phyloP scores from a whole-genome alignment of 2,888 invertebrate genomes.

The Thymelicus acteon region DNA sequence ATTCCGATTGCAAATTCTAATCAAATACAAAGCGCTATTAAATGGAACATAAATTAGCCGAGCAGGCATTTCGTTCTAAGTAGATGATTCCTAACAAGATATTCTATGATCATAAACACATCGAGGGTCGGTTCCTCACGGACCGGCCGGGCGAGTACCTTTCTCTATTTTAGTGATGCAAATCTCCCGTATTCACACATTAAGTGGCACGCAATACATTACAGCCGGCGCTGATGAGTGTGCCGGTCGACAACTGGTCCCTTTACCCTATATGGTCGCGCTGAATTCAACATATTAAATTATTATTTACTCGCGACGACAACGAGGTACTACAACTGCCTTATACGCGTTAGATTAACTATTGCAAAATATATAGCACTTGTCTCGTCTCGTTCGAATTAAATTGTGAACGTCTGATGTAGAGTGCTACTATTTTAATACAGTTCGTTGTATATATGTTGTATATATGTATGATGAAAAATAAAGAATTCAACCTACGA shows the following conservation, averaged over 20 bases:
- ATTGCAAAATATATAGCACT: slow-evolving; percentile 5
- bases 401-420: background rate
- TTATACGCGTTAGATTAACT: slow-evolving; percentile 49
- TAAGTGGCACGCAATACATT: slow-evolving; percentile 39
- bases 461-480: no score
- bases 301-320: slow-evolving; percentile 38
- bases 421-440: background rate
- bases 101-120: slow-evolving; percentile 37
- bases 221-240: slow-evolving; percentile 35
- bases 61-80: slow-evolving; percentile 23
- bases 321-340: slow-evolving; percentile 33
- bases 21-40: slow-evolving; percentile 24
- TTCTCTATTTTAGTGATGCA: slow-evolving; percentile 43
- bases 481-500: no score
- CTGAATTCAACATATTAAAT: slow-evolving; percentile 42
- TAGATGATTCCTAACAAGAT: slow-evolving; percentile 37
- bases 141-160: slow-evolving; percentile 37
- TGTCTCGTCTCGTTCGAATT: slow-evolving; percentile 9
- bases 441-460: background rate
- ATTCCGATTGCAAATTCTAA: slow-evolving; percentile 34
- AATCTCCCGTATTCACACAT: slow-evolving; percentile 42
- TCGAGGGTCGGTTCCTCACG: slow-evolving; percentile 23
- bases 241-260: slow-evolving; percentile 45
- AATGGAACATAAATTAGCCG: slow-evolving; percentile 23
- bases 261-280: slow-evolving; percentile 45